Base-by-base conservation (phyloP, 2,113 vertebrate species). In the Hippocampus comes region DNA sequence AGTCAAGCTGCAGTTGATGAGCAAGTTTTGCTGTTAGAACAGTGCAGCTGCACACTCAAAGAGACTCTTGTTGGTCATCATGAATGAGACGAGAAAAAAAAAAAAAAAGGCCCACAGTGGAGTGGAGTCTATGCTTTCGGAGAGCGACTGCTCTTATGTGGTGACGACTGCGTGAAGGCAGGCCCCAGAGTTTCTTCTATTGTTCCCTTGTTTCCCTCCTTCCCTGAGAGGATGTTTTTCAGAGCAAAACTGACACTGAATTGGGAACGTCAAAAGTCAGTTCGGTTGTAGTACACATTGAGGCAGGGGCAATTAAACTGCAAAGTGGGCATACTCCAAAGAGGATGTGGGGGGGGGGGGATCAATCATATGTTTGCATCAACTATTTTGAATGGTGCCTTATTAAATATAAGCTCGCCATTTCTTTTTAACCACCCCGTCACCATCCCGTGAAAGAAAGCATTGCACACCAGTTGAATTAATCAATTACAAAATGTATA, bases 11-110 rank as follows among this genome's bases (percentile, higher is more conserved):
- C 51, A 78, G 63, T 70, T 65, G 64, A 76, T 67, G 76, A 25
- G 74, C 49, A 66, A 76, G 74, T 17, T 67, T 20, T 79, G 72
- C 74, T 75, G 74, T 77, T 72, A 74, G 81, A 69, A 42, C 14
- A 67, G 21, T 20, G 46, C 90, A 91, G 89, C 89, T 91, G 90
- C 87, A 78, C 68, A 59, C 75, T 89, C 81, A 91, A 89, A 88
- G 88, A 81, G 75, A 60, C 82, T 84, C 77, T 90, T 91, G 86
- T 89, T 79, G 74, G 42, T 61, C 55, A 46, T 72, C 70, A 72
- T 41, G 30, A 49, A 30, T 3, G 11, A 63, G 30, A 67, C 65
- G 41, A 72, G n/a, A n/a, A n/a, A 78, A 77, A 65, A 48, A 70
- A 46, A 18, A 42, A 61, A 41, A 63, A 63, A 46, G 5, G 48